These are phyloP conservation scores for Drosophila navojoa DNA, from an alignment of 1,140 invertebrate species.

Conservation along the genomic window DNA sequence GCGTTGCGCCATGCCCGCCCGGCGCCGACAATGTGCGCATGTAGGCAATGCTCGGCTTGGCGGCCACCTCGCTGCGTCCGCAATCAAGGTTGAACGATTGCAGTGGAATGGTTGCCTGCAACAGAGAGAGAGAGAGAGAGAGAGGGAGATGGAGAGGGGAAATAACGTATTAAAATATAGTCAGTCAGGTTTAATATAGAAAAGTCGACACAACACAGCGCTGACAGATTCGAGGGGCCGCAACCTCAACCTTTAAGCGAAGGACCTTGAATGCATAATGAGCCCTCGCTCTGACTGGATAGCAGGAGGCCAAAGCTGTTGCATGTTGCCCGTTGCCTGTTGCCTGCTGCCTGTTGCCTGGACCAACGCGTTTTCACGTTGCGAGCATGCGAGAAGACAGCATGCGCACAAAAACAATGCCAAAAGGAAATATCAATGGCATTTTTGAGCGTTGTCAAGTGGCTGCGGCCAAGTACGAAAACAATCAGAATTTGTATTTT, in stretches of 20 bases:
- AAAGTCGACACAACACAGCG: conserved; percentile 65
- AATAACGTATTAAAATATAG: conserved; percentile 29
- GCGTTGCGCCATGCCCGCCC: conserved; percentile 37
- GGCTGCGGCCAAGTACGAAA: conserved; percentile 32
- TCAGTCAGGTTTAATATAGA: conserved; percentile 77
- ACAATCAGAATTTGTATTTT: conserved; percentile 73
- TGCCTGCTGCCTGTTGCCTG: conserved; percentile 21
- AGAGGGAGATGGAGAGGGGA: conserved; percentile 30
- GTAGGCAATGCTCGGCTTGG: conserved; percentile 71
- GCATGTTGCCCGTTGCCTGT: conserved; percentile 5
- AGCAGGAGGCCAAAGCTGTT: conserved; percentile 13
- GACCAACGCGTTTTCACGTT: conserved; percentile 43
- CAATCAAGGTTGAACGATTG: conserved; percentile 84
- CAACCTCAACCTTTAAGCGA: conserved; percentile 61
- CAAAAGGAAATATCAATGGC: conserved; percentile 70
- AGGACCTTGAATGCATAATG: conserved; percentile 83
- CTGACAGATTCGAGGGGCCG: conserved; percentile 69
- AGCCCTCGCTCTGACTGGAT: conserved; percentile 29
- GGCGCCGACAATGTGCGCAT: conserved; percentile 81
- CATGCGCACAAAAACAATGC: conserved; percentile 62
- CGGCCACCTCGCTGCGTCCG: conserved; percentile 66
- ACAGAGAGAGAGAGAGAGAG: conserved; percentile 34
- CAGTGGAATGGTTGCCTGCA: conserved; percentile 83
- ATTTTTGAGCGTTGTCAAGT: conserved; percentile 81
- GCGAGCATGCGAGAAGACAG: conserved; percentile 19